Base-by-base conservation (phyloP, 1,140 invertebrate genomes). In the Lasaia peninsularis region DNA sequence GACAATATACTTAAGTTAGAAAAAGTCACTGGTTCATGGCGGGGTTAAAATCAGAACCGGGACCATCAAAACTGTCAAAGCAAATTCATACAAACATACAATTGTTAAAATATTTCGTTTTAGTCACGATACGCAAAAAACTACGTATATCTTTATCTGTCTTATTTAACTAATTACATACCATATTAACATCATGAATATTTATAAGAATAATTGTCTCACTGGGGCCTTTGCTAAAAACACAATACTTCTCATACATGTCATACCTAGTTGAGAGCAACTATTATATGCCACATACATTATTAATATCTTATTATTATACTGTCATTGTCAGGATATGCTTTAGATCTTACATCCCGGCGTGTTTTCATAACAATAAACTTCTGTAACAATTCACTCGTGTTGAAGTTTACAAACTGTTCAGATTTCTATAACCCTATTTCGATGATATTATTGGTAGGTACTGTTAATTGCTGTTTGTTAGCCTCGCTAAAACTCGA, bases 241-340 rank as follows among this genome's bases (percentile, higher is more conserved):
- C 37, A 40, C 16, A 40, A 40, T 40, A 40, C 37, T 40, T 40
- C 37, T 40, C 37, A 16, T 40, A 40, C 37, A 40, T 40, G 37
- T 40, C 37, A 40, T 18, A 44, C 16, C n/a, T n/a, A n/a, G n/a
- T 20, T 44, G 20, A 40, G 40, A 20, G n/a, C 40, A 10, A 44
- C 40, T 44, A 44, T 44, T 44, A 44, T 44, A 20, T 44, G 10
- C 40, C 16, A 44, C 40, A 44, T 44, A 18, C 40, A 44, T 44
- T 20, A 21, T 44, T 44, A 44, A 44, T 44, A 44, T 44, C 20
- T 44, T 10, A 44, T 44, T 44, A 44, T 44, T 44, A 44, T 20
- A 18, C 40, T 18, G 40, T 44, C 40, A 20, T 44, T 44, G 40
- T 44, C 40, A 44, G 40, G 40, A 20, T 44, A 44, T 44, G 16